Evolutionary conservation across 1,140 invertebrate species (phyloP), one percentile per base, ranked within the genome.

Genomic region (Plutomurus gul): DNA sequence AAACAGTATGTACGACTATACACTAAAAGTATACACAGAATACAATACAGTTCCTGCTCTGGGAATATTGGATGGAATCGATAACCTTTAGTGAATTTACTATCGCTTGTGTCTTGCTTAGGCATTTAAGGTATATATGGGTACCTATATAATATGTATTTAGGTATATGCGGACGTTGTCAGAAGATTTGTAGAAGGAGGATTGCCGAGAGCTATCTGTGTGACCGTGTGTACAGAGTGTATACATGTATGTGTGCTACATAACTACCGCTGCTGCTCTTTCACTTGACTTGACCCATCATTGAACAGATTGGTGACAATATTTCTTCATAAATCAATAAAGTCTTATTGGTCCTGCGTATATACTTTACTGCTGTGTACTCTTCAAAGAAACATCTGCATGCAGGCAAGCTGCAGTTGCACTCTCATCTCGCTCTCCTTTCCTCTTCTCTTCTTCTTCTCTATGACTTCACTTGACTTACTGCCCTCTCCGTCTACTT

Each of bases 251-350:
- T 30, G 4, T 33, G 3, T 18, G 36, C 11, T 65, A n/a, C 18
- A 49, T 65, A 36, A n/a, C 18, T 25, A 65, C 36, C 30, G 56
- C 56, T 27, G 36, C 36, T 65, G 36, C 56, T 65, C 56, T 65
- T 65, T 65, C 27, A 65, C 56, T 65, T 65, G 56, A 65, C 56
- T 65, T 65, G 56, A 65, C 30, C 56, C 56, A 65, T 65, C 56
- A 65, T 65, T 65, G 56, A 65, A 33, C 56, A 65, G 56, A 65
- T 65, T 65, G 56, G 27, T 65, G 56, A n/a, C 56, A 65, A 65
- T 65, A 65, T 65, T 65, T 65, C 56, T 65, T 65, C 56, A 65
- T 65, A 65, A 65, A 65, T 65, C 56, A 65, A 65, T 65, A 65
- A 65, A 65, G 56, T 65, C 56, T 65, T 65, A 65, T 65, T 65